Conservation (phyloP, 1,140 invertebrate genomes). For the Nasonia longicornis region DNA sequence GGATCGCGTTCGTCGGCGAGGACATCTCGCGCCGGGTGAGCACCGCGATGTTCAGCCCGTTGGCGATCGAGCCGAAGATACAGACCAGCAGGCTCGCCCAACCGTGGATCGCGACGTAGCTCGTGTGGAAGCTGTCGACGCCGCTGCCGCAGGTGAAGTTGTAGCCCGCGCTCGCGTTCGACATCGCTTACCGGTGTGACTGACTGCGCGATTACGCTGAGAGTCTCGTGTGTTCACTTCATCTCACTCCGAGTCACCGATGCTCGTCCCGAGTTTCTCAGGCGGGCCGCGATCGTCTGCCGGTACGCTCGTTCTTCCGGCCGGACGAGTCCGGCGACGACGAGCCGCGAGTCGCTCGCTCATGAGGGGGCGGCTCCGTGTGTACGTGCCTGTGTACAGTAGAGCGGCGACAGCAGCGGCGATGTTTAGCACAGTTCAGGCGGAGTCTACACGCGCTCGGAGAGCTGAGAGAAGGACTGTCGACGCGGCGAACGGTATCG, state of each 20-base stretch:
- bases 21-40: slow-evolving; percentile 91
- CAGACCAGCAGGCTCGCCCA: slow-evolving; percentile 85
- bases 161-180: slow-evolving; percentile 46
- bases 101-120: slow-evolving; percentile 75
- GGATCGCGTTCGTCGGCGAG: slow-evolving; percentile 92
- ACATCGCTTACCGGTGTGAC: background rate
- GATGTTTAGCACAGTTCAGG: background rate
- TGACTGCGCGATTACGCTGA: too few species aligned
- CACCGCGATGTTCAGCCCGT: slow-evolving; percentile 94
- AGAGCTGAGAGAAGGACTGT: background rate
- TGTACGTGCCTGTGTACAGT: background rate
- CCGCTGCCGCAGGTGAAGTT: slow-evolving; percentile 68
- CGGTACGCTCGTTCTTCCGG: background rate
- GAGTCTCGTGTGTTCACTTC: background rate
- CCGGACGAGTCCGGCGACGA: background rate
- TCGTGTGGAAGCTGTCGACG: slow-evolving; percentile 64
- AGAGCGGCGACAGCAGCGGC: background rate
- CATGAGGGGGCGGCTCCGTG: background rate
- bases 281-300: background rate
- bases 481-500: slow-evolving; percentile 26
- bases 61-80: slow-evolving; percentile 91
- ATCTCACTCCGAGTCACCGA: background rate
- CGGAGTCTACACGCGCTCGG: background rate
- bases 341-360: background rate
- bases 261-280: background rate